These are phyloP conservation scores for Mastomys natalensis DNA, from an alignment of 2,113 vertebrate species.

Conservation along the genomic window DNA sequence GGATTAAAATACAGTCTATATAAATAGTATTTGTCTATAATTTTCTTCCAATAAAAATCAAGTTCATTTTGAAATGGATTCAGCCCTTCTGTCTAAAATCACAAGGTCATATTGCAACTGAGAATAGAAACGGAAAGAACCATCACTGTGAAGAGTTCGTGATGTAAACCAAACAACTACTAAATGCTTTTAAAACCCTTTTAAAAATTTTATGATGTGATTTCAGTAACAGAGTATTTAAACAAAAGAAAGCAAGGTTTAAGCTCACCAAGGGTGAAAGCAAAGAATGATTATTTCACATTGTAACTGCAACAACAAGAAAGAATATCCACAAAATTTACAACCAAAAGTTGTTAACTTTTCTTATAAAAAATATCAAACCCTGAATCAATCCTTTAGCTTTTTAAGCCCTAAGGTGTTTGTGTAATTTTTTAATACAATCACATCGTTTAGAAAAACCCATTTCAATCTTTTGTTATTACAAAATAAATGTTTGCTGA, in stretches of 20 bases:
- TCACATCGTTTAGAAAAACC: neutral
- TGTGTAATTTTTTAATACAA: neutral
- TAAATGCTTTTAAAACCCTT: neutral
- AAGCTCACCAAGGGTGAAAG: neutral
- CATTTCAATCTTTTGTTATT: neutral
- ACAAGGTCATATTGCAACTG: neutral
- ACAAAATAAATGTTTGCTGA: neutral
- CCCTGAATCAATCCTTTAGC: conserved; percentile 36
- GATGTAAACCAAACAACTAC: neutral
- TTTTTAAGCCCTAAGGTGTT: conserved; percentile 33
- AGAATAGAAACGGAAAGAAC: neutral
- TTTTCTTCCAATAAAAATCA: neutral
- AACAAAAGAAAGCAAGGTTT: neutral
- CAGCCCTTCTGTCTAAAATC: neutral
- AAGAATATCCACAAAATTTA: neutral
- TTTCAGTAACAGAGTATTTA: neutral
- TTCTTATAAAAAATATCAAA: conserved; percentile 38
- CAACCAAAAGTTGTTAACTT: conserved; percentile 13
- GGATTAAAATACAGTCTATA: neutral
- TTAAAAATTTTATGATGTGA: neutral
- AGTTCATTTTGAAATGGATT: neutral
- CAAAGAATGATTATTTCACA: neutral
- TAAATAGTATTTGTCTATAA: neutral
- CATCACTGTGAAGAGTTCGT: neutral
- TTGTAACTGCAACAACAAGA: neutral